Percentiles rank a stretch among this genome's conserved stretches.
Evolutionary conservation across 2,797 vertebrate species (phyloP).

Genomic region (Brachymystax lenok): DNA sequence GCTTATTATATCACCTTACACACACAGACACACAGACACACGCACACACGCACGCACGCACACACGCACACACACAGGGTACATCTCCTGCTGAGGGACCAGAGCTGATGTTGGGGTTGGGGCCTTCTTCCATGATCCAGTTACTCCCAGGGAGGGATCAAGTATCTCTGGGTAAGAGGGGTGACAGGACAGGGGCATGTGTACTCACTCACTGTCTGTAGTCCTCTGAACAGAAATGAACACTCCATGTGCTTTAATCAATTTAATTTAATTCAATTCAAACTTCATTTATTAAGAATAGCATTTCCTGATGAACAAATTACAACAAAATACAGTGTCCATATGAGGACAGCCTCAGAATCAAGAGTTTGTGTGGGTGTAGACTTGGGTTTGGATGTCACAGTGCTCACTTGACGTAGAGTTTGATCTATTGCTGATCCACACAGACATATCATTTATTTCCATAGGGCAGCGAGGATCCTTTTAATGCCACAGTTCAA

Average conservation of each 20-base stretch:
- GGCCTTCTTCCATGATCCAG: constrained; percentile 20
- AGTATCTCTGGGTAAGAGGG: constrained; percentile 5
- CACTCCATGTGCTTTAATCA: not conserved
- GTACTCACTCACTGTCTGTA: too few relatives aligned
- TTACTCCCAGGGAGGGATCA: constrained; percentile 11
- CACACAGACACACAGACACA: constrained; percentile 56
- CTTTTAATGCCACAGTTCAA: constrained; percentile 15
- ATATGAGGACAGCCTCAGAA: too few relatives aligned
- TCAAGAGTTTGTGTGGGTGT: not conserved
- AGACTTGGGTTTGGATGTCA: constrained; percentile 2
- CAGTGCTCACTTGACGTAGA: constrained; percentile 17
- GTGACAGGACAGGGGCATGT: constrained; percentile 2
- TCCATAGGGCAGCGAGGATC: not conserved
- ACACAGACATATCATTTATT: constrained; percentile 16
- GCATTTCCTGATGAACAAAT: too few relatives aligned
- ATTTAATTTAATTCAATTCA: too few relatives aligned
- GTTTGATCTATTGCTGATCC: constrained; percentile 23
- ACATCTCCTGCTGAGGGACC: constrained; percentile 27
- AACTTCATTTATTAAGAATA: too few relatives aligned
- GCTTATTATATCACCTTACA: constrained; percentile 76
- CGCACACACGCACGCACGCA: constrained; percentile 35
- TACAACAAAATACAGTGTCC: too few relatives aligned
- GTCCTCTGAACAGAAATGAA: not conserved
- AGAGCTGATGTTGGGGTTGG: constrained; percentile 12
- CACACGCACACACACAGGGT: constrained; percentile 21